Base-by-base conservation (phyloP, 2,797 vertebrate genomes). In the Muscicapa striata region DNA sequence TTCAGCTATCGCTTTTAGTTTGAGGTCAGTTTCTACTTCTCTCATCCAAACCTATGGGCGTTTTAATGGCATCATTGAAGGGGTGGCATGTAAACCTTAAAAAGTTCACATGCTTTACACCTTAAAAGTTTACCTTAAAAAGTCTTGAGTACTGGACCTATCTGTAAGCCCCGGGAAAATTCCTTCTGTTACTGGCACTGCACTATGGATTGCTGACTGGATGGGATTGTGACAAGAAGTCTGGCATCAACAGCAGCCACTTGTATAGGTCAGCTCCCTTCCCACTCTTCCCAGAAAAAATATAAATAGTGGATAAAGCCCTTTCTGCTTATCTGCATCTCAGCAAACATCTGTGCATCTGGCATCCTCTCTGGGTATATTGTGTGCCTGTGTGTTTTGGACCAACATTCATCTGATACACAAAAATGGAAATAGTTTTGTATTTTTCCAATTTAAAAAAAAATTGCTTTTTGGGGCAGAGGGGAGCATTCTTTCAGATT, bases 391-490 rank as follows among this genome's bases (percentile, higher is more conserved):
- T 55, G 75, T 40, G 38, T 32, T 86, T 61, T 40, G 62, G 26
- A 32, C 15, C 38, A 63, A 16, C 4, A 3, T 64, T 57, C 15
- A 26, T 74, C 46, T 46, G 17, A 63, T 58, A 0, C 24, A 61
- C 32, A 54, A 41, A 80, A 93, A 7, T 45, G 1, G 41, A 77
- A 85, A 77, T 5, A 27, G 22, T 40, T 88, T 54, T 41, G 2
- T 29, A 20, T n/a, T 46, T 72, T 29, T 62, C 78, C 18, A 41
- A 7, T 63, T 48, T 1, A 9, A 63, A 46, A 87, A 24, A 72
- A 34, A 3, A 1, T 38, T 13, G 10, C 5, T 23, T 85, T 32
- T 16, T 0, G 6, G 6, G 20, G 23, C 11, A 9, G 21, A 34
- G 11, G 23, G 36, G 59, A 55, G 29, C 12, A 68, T 69, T 77